Percentiles rank a stretch among this genome's conserved stretches.
Evolutionary conservation across 2,888 invertebrate genomes (phyloP).

Genomic region (Ormyrus labotus): DNA sequence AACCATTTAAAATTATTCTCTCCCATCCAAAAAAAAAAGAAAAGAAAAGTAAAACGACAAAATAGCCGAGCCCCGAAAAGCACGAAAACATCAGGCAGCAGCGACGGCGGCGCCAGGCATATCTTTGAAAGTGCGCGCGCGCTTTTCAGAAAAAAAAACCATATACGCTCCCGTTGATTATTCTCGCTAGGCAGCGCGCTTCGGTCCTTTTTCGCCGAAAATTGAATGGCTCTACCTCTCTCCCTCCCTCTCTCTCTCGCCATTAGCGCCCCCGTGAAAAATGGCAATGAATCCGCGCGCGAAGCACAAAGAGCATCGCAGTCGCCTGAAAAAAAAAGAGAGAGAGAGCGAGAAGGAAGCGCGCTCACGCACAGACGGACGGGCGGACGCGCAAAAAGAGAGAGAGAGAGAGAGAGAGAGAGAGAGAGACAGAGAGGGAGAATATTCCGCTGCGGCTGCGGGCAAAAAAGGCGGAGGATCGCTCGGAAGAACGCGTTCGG

Average conservation of each 20-base stretch:
- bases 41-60: not conserved
- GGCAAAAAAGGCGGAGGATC: not conserved
- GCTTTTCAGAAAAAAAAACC: too few species aligned
- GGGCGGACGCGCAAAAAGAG: not conserved
- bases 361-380: not conserved
- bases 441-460: not conserved
- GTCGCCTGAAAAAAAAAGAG: conserved; percentile 6
- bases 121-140: too few species aligned
- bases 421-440: not conserved
- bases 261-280: conserved; percentile 21
- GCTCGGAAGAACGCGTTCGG: conserved; percentile 23
- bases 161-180: not conserved
- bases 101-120: too few species aligned
- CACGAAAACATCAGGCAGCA: too few species aligned
- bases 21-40: not conserved
- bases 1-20: not conserved
- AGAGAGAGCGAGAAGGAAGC: not conserved
- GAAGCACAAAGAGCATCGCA: not conserved
- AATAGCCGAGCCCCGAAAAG: not conserved
- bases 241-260: not conserved
- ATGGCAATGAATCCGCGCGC: conserved; percentile 19
- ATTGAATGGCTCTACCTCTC: conserved; percentile 25
- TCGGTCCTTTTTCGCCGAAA: not conserved
- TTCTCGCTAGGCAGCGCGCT: not conserved
- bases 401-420: not conserved